These are phyloP conservation scores for Triplophysa bombifrons DNA, from an alignment of 2,797 vertebrate genomes.

Conservation along the genomic window DNA sequence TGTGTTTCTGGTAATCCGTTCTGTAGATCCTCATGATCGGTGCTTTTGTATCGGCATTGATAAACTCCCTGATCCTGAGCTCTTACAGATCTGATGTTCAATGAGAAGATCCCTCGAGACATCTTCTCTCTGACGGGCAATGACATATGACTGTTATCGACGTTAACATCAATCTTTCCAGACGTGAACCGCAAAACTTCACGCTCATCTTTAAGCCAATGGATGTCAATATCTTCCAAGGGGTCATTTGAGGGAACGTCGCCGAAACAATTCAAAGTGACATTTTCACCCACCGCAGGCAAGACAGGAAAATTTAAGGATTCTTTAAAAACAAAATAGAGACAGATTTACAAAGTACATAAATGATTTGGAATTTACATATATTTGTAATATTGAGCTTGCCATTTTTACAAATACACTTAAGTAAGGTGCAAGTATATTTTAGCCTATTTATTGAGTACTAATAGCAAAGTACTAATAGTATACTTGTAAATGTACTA, in stretches of 20 bases:
- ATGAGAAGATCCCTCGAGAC: slow-evolving; percentile 18
- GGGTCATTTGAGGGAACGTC: slow-evolving; percentile 32
- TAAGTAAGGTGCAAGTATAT: no score
- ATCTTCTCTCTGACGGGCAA: background rate
- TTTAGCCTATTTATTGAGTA: no score
- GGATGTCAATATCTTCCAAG: slow-evolving; percentile 22
- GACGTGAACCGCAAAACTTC: slow-evolving; percentile 25
- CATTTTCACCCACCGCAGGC: background rate
- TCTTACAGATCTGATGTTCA: slow-evolving; percentile 15
- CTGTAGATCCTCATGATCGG: background rate
- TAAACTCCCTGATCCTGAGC: slow-evolving; percentile 43
- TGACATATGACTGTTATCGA: background rate
- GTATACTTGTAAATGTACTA: no score
- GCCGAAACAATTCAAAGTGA: slow-evolving; percentile 41
- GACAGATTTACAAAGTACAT: background rate
- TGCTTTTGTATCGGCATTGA: slow-evolving; percentile 39
- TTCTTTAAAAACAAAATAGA: background rate
- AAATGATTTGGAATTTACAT: no score
- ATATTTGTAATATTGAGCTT: no score
- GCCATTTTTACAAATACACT: no score
- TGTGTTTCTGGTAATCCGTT: slow-evolving; percentile 18
- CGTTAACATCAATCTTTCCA: background rate
- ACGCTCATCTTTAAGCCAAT: slow-evolving; percentile 38
- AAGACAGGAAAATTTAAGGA: background rate
- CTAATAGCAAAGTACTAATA: no score